Base-by-base conservation (phyloP, 2,113 vertebrate species). In the Macquaria australasica region DNA sequence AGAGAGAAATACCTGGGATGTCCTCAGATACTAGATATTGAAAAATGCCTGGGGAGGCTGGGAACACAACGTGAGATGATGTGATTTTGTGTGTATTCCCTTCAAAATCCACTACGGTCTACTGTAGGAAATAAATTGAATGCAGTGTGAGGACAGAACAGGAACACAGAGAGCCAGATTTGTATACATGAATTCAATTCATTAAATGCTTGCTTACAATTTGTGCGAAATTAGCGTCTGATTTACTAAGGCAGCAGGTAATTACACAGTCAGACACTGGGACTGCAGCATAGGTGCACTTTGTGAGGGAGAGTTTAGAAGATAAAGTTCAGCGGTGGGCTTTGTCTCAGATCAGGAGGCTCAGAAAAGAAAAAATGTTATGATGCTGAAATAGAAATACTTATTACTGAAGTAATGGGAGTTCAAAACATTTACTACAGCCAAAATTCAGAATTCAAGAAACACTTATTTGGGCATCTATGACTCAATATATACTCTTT, bases 161-260 rank as follows among this genome's bases (percentile, higher is more conserved):
- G 68, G 48, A n/a, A 81, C 70, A 60, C 6, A 0, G 8, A 56
- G 37, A 73, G 39, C 7, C 72, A 74, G 62, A 88, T 80, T 66
- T 74, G 67, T 74, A 82, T 28, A 87, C 37, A 75, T 72, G 34
- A 70, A 81, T 78, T 55, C 18, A 63, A 81, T 80, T 83, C 16
- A 88, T 83, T 82, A 79, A 82, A 63, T 23, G 25, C 50, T 67
- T 37, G 75, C 56, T 73, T 37, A 72, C 56, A 73, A 78, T 82
- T 63, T 62, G 90, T 2, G 70, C 84, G 79, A 85, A 88, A 87
- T 87, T 80, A 81, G 34, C 0, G 0, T 71, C 45, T 71, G 72
- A 77, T 83, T 88, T 75, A 83, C 12, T 5, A 39, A 34, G 71
- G 67, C 58, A 73, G 72, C 45, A 73, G 69, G 64, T 76, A 82